These are phyloP conservation scores for Neria commutata DNA, from an alignment of 2,888 invertebrate genomes.

Conservation along the genomic window DNA sequence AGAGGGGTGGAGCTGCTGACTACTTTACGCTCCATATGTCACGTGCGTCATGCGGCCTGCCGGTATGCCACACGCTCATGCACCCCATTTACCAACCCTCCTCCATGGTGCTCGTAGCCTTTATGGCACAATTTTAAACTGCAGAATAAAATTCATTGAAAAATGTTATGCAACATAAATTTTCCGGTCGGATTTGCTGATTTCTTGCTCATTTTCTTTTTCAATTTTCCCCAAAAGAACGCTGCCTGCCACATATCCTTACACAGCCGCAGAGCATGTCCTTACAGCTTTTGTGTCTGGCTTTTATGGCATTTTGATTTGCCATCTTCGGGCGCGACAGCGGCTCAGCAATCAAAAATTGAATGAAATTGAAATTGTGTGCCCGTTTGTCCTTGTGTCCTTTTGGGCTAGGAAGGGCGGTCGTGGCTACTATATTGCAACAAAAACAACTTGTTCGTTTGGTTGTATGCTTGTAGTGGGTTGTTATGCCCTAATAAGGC, in stretches of 20 bases:
- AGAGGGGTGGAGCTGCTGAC: neutral
- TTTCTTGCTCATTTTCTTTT: conserved; percentile 18
- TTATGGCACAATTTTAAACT: conserved; percentile 37
- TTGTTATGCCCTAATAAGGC: conserved; percentile 51
- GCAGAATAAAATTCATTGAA: conserved; percentile 56
- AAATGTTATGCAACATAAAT: conserved; percentile 58
- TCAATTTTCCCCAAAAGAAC: conserved; percentile 50
- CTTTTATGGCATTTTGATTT: conserved; percentile 55
- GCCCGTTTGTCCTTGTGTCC: too few species aligned
- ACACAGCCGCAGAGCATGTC: conserved; percentile 28
- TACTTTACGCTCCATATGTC: conserved; percentile 56
- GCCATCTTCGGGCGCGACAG: conserved; percentile 55
- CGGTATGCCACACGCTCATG: neutral
- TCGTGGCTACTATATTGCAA: neutral
- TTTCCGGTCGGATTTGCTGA: conserved; percentile 48
- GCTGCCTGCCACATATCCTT: conserved; percentile 22
- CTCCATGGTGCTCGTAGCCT: too few species aligned
- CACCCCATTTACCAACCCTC: too few species aligned
- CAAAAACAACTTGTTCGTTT: neutral
- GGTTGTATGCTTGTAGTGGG: conserved; percentile 42
- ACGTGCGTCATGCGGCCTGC: conserved; percentile 43
- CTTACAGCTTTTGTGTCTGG: conserved; percentile 36
- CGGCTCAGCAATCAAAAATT: conserved; percentile 56
- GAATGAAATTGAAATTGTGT: conserved; percentile 55
- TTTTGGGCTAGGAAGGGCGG: conserved; percentile 26